Percentiles rank a stretch among this genome's conserved stretches.
Conservation (phyloP, 2,113 vertebrate genomes). For the Colius striatus region DNA sequence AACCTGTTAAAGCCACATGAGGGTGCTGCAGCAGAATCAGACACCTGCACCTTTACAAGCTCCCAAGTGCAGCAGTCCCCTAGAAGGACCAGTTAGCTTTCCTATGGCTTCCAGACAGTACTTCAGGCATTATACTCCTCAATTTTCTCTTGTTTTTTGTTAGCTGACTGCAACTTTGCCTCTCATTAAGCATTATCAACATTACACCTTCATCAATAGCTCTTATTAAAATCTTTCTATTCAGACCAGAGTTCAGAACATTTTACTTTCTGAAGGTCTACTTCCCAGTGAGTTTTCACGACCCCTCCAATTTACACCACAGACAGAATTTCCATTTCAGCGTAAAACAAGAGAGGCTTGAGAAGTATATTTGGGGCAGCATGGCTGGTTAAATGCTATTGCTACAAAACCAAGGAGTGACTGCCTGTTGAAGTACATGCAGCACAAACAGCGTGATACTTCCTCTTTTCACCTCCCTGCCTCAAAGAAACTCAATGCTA, state of each 20-base stretch:
- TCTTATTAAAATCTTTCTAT: background rate
- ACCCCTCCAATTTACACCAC: background rate
- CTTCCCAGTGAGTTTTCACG: background rate
- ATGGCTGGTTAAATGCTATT: background rate
- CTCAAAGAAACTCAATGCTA: background rate
- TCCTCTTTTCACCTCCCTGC: background rate
- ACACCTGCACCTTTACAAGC: background rate
- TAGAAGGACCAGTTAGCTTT: background rate
- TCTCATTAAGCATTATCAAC: background rate
- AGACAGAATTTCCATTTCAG: background rate
- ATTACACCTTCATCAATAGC: background rate
- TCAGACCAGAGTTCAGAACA: background rate
- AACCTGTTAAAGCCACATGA: constrained; percentile 41
- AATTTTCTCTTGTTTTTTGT: background rate
- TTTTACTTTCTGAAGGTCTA: background rate
- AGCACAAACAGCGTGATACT: background rate
- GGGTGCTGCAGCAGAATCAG: constrained; percentile 52
- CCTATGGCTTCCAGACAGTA: background rate
- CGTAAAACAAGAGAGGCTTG: constrained; percentile 39
- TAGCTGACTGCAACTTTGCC: background rate
- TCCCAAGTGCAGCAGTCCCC: background rate
- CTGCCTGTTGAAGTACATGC: background rate
- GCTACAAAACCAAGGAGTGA: background rate
- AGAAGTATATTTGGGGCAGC: background rate
- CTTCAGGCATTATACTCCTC: background rate